These are phyloP conservation scores for Acanthosepion lycidas DNA, from an alignment of 2,888 invertebrate species.

Conservation along the genomic window DNA sequence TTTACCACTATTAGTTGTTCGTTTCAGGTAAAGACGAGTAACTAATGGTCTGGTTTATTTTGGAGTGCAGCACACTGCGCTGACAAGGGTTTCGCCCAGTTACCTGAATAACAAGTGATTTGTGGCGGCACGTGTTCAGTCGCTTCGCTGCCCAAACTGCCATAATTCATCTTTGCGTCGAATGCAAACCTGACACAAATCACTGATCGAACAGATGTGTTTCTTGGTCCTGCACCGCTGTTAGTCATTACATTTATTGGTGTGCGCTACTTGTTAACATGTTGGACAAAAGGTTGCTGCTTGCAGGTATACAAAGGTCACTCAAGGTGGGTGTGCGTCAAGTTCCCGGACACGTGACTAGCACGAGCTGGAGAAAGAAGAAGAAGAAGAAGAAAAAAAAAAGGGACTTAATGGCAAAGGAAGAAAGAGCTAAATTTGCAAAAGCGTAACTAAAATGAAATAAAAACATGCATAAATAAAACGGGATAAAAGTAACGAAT, in stretches of 20 bases:
- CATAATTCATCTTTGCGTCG: background rate
- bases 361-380: background rate
- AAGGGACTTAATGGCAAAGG: background rate
- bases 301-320: conserved; percentile 33
- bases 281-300: background rate
- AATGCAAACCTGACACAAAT: background rate
- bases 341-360: background rate
- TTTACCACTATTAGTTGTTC: background rate
- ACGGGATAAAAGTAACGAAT: background rate
- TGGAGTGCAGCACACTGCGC: background rate
- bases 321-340: background rate
- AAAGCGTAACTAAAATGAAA: background rate
- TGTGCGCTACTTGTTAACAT: conserved; percentile 33
- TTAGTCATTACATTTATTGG: conserved; percentile 33
- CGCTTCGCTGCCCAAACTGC: background rate
- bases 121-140: background rate
- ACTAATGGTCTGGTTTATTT: background rate
- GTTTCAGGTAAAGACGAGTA: background rate
- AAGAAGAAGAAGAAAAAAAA: background rate
- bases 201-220: conserved; percentile 10
- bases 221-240: background rate
- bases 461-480: background rate
- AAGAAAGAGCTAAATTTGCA: background rate
- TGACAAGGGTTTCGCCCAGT: background rate
- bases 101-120: background rate